Conservation (phyloP, 2,113 vertebrate genomes). For the Guaruba guarouba region DNA sequence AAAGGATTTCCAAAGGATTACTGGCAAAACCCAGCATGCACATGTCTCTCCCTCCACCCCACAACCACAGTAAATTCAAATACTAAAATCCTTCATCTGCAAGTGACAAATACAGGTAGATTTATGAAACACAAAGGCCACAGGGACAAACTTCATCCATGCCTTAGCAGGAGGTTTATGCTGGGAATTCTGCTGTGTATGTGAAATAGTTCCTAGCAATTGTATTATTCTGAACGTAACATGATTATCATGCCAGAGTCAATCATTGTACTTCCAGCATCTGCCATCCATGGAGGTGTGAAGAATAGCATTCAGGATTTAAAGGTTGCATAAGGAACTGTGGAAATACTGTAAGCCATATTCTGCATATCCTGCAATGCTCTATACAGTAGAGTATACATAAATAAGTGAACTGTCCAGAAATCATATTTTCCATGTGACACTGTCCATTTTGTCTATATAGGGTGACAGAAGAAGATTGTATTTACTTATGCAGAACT, state of each 20-base stretch:
- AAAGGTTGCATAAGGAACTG: background rate
- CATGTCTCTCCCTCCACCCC: background rate
- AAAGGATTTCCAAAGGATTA: conserved; percentile 61
- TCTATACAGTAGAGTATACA: background rate
- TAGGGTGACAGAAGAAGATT: background rate
- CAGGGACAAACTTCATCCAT: background rate
- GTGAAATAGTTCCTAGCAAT: background rate
- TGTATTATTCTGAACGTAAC: background rate
- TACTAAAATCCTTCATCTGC: background rate
- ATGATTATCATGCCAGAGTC: background rate
- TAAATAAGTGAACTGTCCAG: background rate
- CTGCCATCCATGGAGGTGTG: background rate
- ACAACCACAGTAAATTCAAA: background rate
- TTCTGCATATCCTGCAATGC: background rate
- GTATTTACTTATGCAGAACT: background rate
- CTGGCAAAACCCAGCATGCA: background rate
- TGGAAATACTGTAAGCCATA: background rate
- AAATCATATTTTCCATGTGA: background rate
- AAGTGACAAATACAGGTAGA: background rate
- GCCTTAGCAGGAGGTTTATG: background rate
- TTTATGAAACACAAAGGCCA: background rate
- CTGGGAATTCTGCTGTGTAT: background rate
- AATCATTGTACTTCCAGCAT: background rate
- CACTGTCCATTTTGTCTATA: background rate
- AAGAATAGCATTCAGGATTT: background rate